Evolutionary conservation across 2,888 invertebrate genomes (phyloP).

Genomic region (Macaria liturata): DNA sequence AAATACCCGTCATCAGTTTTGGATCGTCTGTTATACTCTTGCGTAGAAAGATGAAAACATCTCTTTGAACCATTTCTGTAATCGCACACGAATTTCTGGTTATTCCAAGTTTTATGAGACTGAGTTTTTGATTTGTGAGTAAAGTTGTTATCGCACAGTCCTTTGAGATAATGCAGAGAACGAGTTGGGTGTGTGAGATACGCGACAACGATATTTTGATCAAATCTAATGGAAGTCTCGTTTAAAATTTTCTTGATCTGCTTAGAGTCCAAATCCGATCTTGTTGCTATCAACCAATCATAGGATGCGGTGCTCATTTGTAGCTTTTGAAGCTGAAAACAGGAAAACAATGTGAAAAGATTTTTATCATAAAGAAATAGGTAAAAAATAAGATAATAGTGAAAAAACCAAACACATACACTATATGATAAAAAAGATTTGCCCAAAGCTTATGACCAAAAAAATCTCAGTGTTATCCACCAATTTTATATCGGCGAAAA

Average conservation of each 20-base stretch:
- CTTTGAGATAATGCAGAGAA: constrained; percentile 19
- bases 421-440: too few species aligned
- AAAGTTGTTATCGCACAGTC: constrained; percentile 60
- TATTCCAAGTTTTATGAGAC: not conserved
- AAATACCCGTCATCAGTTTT: constrained; percentile 61
- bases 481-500: too few species aligned
- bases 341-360: too few species aligned
- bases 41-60: constrained; percentile 14
- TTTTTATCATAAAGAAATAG: too few species aligned
- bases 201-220: constrained; percentile 64
- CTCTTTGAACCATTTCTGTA: too few species aligned
- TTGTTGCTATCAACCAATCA: constrained; percentile 65
- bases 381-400: too few species aligned
- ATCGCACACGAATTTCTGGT: too few species aligned
- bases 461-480: too few species aligned
- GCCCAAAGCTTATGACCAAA: too few species aligned
- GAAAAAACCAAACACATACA: too few species aligned
- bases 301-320: constrained; percentile 62
- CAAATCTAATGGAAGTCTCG: constrained; percentile 62
- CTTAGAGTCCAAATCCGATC: constrained; percentile 54
- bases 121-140: constrained; percentile 42
- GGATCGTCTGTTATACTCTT: constrained; percentile 35
- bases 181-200: constrained; percentile 42
- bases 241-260: constrained; percentile 60
- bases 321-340: constrained; percentile 56